Percentiles rank a stretch among this genome's conserved stretches.
Conservation (phyloP, 2,888 invertebrate genomes). For the Eledone cirrhosa region DNA sequence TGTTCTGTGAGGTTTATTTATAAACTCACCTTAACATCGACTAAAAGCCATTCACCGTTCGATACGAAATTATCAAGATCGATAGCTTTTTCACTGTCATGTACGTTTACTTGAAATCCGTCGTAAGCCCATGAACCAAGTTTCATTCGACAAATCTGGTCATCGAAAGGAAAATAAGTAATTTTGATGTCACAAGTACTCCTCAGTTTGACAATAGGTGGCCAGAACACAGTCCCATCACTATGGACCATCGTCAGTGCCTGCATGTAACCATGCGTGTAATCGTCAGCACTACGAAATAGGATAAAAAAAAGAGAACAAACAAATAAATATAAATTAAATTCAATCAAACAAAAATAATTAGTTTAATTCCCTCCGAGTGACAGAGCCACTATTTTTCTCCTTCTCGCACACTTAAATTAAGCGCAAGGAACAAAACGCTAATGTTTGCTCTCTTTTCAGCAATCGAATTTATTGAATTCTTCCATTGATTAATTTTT, state of each 20-base stretch:
- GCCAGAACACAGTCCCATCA: slow-evolving; percentile 60
- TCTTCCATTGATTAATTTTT: too few relatives aligned
- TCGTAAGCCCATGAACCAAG: slow-evolving; percentile 64
- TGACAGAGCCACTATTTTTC: too few relatives aligned
- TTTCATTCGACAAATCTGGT: slow-evolving; percentile 58
- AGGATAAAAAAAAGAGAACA: neutral
- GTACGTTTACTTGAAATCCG: slow-evolving; percentile 58
- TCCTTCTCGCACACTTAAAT: too few relatives aligned
- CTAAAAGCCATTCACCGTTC: slow-evolving; percentile 64
- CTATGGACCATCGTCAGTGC: slow-evolving; percentile 69
- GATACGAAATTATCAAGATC: slow-evolving; percentile 62
- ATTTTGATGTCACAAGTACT: slow-evolving; percentile 60
- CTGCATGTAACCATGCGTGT: slow-evolving; percentile 69
- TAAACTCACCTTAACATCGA: slow-evolving; percentile 48
- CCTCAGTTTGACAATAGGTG: slow-evolving; percentile 62
- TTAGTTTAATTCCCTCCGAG: too few relatives aligned
- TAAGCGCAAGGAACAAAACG: too few relatives aligned
- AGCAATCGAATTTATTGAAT: too few relatives aligned
- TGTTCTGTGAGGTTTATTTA: too few relatives aligned
- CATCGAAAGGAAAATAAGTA: slow-evolving; percentile 57
- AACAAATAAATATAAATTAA: too few relatives aligned
- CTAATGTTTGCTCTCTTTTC: too few relatives aligned
- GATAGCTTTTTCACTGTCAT: slow-evolving; percentile 52
- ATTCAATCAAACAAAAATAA: too few relatives aligned
- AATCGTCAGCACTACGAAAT: slow-evolving; percentile 46